phyloP scores from a whole-genome alignment of 2,113 vertebrate genomes.

The Cephalopholis sonnerati region DNA sequence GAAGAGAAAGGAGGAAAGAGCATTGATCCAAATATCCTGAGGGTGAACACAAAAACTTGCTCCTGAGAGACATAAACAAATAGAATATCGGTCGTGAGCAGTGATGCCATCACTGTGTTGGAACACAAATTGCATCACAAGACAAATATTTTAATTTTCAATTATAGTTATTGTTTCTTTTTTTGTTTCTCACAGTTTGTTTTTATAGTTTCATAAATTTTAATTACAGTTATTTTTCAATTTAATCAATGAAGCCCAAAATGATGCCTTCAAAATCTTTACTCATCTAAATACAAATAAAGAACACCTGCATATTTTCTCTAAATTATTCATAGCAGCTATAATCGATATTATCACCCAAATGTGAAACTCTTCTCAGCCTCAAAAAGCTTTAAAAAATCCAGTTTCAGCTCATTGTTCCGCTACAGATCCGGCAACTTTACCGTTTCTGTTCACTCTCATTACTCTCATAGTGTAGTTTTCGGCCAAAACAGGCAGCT shows the following conservation, averaged over 20 bases:
- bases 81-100: not conserved
- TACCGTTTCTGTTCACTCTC: not conserved
- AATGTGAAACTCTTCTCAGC: not conserved
- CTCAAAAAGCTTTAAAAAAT: not conserved
- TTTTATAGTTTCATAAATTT: not conserved
- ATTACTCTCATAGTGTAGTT: not conserved
- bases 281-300: not conserved
- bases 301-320: not conserved
- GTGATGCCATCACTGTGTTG: not conserved
- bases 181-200: not conserved
- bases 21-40: constrained; percentile 57
- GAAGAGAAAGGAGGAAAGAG: constrained; percentile 17
- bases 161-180: not conserved
- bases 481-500: not conserved
- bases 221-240: not conserved
- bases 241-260: not conserved
- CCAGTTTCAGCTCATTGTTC: not conserved
- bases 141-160: not conserved
- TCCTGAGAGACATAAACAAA: constrained; percentile 26
- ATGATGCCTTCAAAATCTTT: not conserved
- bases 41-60: constrained; percentile 42
- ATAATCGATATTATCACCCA: not conserved
- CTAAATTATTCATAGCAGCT: not conserved
- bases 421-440: too few species aligned
- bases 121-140: not conserved